phyloP scores from a whole-genome alignment of 1,140 invertebrate species.

The Triops longicaudatus region DNA sequence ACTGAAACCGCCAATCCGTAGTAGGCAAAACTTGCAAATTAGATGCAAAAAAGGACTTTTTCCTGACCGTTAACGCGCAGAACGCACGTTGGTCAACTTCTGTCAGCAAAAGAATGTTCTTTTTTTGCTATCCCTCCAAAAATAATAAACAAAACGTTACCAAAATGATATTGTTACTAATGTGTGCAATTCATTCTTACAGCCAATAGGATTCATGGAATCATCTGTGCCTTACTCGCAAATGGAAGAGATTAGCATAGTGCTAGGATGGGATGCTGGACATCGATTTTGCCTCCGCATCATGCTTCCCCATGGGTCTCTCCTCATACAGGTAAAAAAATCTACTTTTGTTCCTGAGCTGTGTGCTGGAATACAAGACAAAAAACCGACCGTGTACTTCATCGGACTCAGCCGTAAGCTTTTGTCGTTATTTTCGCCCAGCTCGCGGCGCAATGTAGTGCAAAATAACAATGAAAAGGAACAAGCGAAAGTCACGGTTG shows the following conservation, averaged over 20 bases:
- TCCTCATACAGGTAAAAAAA: conserved; percentile 55
- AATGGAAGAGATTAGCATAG: conserved; percentile 70
- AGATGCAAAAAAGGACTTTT: background rate
- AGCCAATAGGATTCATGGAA: conserved; percentile 65
- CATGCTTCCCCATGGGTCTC: conserved; percentile 64
- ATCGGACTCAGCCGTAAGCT: too few species aligned
- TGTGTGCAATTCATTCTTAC: conserved; percentile 40
- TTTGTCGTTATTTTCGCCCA: too few species aligned
- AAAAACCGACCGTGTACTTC: too few species aligned
- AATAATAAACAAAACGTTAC: too few species aligned
- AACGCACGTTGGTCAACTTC: too few species aligned
- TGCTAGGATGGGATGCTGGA: conserved; percentile 67
- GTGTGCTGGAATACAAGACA: background rate
- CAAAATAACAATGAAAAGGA: too few species aligned
- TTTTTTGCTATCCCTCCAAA: too few species aligned
- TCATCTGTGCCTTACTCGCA: conserved; percentile 60
- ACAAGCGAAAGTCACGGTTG: too few species aligned
- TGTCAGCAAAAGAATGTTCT: too few species aligned
- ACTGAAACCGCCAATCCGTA: too few species aligned
- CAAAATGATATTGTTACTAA: background rate
- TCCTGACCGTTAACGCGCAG: too few species aligned
- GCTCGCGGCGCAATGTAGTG: too few species aligned
- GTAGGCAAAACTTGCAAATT: background rate
- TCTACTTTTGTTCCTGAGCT: background rate
- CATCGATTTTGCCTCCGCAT: conserved; percentile 72